These are phyloP conservation scores for Noctua pronuba DNA, from an alignment of 2,888 invertebrate species.

Conservation along the genomic window DNA sequence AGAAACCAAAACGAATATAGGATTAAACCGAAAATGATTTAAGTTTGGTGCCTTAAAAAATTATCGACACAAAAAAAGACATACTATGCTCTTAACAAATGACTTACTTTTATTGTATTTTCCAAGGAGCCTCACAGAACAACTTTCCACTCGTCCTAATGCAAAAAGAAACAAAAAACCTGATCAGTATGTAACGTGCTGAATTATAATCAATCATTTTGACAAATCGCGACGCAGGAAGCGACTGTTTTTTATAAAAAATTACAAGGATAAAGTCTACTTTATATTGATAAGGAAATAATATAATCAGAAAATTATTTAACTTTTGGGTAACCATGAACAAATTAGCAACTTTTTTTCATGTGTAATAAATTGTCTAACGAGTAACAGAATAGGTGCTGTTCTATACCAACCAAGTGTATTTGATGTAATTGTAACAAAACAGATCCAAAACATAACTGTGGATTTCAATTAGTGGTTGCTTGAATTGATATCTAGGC, in stretches of 20 bases:
- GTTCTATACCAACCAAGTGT: no score
- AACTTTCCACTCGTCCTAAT: slow-evolving; percentile 25
- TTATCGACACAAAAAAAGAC: no score
- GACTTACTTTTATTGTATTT: background rate
- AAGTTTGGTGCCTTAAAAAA: background rate
- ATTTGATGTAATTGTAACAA: background rate
- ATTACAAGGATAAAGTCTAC: slow-evolving; percentile 18
- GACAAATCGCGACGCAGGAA: slow-evolving; percentile 44
- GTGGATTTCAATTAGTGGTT: no score
- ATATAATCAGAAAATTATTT: background rate
- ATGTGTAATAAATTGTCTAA: background rate
- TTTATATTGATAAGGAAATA: slow-evolving; percentile 28
- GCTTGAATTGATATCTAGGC: no score
- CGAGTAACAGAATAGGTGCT: background rate
- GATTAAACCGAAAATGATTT: background rate
- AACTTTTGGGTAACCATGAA: background rate
- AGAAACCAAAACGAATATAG: background rate
- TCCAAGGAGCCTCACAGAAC: background rate
- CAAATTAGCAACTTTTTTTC: background rate
- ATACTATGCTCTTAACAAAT: no score
- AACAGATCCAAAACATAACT: no score
- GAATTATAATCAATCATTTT: slow-evolving; percentile 64
- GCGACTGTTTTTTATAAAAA: slow-evolving; percentile 21
- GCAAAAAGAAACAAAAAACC: slow-evolving; percentile 28
- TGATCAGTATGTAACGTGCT: slow-evolving; percentile 48